Percentiles rank a stretch among this genome's conserved stretches.
phyloP scores from a whole-genome alignment of 2,113 vertebrate genomes.

The Halichoeres trimaculatus region DNA sequence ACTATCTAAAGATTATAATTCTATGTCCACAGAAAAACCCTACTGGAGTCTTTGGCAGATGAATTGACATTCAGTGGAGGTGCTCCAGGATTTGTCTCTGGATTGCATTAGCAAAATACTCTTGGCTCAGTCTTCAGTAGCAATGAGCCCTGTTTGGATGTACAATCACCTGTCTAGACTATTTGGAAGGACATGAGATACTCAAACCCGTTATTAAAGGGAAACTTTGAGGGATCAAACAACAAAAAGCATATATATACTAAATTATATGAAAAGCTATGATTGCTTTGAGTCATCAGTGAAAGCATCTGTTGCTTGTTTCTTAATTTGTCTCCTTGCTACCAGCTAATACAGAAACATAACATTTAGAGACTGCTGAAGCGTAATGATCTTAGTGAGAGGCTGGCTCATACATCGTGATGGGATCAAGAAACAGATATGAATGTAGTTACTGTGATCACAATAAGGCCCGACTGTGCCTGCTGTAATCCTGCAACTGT shows the following conservation, averaged over 20 bases:
- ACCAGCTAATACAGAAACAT: too few relatives aligned
- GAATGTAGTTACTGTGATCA: background rate
- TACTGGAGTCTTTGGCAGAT: constrained; percentile 11
- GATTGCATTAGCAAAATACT: constrained; percentile 7
- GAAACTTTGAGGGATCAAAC: background rate
- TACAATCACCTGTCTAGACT: constrained; percentile 14
- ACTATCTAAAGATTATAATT: constrained; percentile 17
- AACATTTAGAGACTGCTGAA: too few relatives aligned
- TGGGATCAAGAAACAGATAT: background rate
- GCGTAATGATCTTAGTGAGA: background rate
- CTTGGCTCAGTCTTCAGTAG: background rate
- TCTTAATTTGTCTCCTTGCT: too few relatives aligned
- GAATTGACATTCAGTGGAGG: constrained; percentile 28
- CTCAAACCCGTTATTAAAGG: background rate
- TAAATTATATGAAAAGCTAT: too few relatives aligned
- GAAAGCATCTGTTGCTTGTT: too few relatives aligned
- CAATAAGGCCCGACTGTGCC: background rate
- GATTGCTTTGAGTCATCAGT: too few relatives aligned
- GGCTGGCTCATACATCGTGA: background rate
- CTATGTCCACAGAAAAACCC: background rate
- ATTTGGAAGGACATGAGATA: background rate
- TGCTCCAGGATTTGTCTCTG: constrained; percentile 25
- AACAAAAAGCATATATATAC: background rate
- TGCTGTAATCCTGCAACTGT: background rate
- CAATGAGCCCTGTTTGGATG: background rate